Evolutionary conservation across 2,797 vertebrate species (phyloP), one percentile per base, ranked within the genome.

Genomic region (Clarias pachynema): DNA sequence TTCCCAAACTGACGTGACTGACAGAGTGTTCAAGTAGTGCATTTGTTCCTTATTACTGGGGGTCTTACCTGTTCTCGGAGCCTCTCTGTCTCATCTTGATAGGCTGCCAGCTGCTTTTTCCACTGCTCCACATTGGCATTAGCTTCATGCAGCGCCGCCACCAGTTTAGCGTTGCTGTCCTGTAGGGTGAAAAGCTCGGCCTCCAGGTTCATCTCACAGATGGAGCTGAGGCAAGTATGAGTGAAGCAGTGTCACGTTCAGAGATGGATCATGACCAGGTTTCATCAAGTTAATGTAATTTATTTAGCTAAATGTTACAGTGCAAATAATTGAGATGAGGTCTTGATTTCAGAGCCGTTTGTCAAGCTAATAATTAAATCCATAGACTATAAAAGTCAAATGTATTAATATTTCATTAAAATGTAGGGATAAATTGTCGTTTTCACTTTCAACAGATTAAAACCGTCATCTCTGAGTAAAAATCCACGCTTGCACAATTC

Each of bases 121-220:
- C 98, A 99, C 92, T 99, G 97, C 81, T 97, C 96, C 68, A 99
- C 97, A 0, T 96, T 98, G 49, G 96, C 93, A 0, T 99, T 99
- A 70, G 98, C 97, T 88, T 99, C 98, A 0, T 97, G 97, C 79
- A 99, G 91, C 1, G 98, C 98, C 0, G 97, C 96, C 88, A 97
- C 97, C 84, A 99, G 91, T 89, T 97, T 97, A 85, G 93, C 92
- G 91, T 99, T 99, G 92, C 96, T 99, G 96, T 99, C 97, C 94
- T 99, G 98, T 79, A 99, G 95, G 15, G 96, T 97, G 92, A 99
- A 99, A 88, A 99, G 96, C 89, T 99, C 98, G 0, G 96, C 95
- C 69, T 99, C 98, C 96, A 98, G 95, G 93, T 98, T 98, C 85
- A 98, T 96, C 94, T 99, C 98, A 10, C 97, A 97, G 87, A 99